Evolutionary conservation across 2,888 invertebrate species (phyloP).

Genomic region (Lepetodrilus schrolli): DNA sequence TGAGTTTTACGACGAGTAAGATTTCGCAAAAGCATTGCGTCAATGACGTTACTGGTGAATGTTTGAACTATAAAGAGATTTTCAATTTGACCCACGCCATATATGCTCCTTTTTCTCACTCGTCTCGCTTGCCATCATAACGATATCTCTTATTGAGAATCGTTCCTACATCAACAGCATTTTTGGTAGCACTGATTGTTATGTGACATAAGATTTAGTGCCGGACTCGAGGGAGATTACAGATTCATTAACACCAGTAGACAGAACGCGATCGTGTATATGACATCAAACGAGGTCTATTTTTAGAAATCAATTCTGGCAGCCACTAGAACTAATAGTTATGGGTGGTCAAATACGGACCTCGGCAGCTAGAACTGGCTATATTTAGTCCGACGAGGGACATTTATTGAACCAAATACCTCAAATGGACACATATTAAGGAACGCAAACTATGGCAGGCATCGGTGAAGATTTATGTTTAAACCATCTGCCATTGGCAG

Average conservation of each 20-base stretch:
- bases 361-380: neutral
- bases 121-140: too few relatives aligned
- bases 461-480: neutral
- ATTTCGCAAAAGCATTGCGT: too few relatives aligned
- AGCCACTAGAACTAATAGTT: neutral
- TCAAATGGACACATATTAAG: neutral
- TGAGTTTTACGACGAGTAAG: too few relatives aligned
- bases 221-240: neutral
- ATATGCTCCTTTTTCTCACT: too few relatives aligned
- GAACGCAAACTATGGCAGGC: neutral
- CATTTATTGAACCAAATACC: neutral
- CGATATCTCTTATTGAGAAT: too few relatives aligned
- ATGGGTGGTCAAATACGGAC: neutral
- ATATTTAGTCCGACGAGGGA: slow-evolving; percentile 2
- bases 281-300: slow-evolving; percentile 11
- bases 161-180: too few relatives aligned
- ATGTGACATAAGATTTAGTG: neutral
- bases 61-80: too few relatives aligned
- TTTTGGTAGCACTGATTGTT: too few relatives aligned
- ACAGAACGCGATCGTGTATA: neutral
- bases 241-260: too few relatives aligned
- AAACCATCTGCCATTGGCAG: neutral
- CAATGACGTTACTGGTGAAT: too few relatives aligned
- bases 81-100: too few relatives aligned
- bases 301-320: slow-evolving; percentile 17